Evolutionary conservation across 2,888 invertebrate species (phyloP).

Genomic region (Eristalis tenax): DNA sequence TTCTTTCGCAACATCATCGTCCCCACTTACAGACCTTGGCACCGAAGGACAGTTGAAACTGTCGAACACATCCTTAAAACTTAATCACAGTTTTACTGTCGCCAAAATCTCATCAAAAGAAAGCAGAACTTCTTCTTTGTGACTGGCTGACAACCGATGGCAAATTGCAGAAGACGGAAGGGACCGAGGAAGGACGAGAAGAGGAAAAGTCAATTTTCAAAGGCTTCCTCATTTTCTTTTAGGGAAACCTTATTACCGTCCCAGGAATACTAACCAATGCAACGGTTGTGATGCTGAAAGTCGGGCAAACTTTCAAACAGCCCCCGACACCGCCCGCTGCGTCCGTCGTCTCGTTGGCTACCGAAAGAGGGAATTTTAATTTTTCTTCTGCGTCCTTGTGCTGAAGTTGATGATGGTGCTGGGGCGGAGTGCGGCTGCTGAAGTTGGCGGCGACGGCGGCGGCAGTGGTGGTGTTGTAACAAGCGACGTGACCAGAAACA

Average conservation of each 20-base stretch:
- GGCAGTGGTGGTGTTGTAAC: conserved; percentile 39
- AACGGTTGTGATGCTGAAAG: background rate
- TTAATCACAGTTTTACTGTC: background rate
- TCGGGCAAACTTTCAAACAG: background rate
- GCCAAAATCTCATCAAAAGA: background rate
- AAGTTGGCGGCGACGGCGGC: background rate
- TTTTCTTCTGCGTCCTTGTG: background rate
- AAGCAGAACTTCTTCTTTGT: background rate
- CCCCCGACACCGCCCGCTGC: background rate
- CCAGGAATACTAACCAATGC: conserved; percentile 25
- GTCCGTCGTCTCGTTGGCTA: too few relatives aligned
- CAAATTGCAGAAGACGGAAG: background rate
- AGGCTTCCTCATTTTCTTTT: conserved; percentile 25
- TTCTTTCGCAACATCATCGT: too few relatives aligned
- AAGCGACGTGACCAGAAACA: conserved; percentile 61
- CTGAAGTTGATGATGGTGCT: background rate
- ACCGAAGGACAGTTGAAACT: background rate
- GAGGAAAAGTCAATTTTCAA: background rate
- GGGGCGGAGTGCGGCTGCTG: background rate
- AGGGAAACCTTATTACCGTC: conserved; percentile 34
- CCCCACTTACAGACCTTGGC: background rate
- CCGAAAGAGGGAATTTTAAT: background rate
- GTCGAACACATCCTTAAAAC: background rate
- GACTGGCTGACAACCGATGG: background rate
- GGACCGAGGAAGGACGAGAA: background rate